Conservation (phyloP, 2,113 vertebrate genomes). For the Ptilonorhynchus violaceus region DNA sequence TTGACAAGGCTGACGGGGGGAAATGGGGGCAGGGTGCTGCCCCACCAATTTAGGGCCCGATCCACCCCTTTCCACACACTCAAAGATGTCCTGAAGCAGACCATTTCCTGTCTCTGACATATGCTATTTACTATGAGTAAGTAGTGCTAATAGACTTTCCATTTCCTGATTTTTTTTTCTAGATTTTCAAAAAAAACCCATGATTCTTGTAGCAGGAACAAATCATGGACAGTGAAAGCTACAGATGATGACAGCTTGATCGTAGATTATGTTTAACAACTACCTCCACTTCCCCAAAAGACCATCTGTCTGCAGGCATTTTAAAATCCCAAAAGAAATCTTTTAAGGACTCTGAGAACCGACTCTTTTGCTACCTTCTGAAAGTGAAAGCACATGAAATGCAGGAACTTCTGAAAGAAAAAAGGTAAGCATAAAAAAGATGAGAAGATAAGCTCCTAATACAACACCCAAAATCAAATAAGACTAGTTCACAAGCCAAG, state of each 20-base stretch:
- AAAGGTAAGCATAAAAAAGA: background rate
- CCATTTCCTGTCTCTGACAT: background rate
- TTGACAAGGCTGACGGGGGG: too few relatives aligned
- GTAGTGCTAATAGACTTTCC: background rate
- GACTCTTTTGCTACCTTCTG: background rate
- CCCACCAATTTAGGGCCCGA: too few relatives aligned
- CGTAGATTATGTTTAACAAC: background rate
- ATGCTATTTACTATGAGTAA: background rate
- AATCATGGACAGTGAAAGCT: background rate
- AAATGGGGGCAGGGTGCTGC: too few relatives aligned
- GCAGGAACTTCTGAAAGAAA: background rate
- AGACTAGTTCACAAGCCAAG: background rate
- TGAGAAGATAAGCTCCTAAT: background rate
- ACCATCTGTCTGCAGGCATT: background rate
- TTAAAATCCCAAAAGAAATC: background rate
- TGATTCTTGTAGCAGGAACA: background rate
- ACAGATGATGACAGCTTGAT: background rate
- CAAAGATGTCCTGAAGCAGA: too few relatives aligned
- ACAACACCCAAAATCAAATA: background rate
- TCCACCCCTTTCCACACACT: too few relatives aligned
- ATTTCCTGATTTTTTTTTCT: background rate
- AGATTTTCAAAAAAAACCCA: background rate
- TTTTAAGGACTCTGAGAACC: background rate
- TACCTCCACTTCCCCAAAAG: background rate
- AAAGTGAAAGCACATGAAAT: background rate